Evolutionary conservation across 2,113 vertebrate species (phyloP), one percentile per base, ranked within the genome.

Genomic region (Malurus elegans): DNA sequence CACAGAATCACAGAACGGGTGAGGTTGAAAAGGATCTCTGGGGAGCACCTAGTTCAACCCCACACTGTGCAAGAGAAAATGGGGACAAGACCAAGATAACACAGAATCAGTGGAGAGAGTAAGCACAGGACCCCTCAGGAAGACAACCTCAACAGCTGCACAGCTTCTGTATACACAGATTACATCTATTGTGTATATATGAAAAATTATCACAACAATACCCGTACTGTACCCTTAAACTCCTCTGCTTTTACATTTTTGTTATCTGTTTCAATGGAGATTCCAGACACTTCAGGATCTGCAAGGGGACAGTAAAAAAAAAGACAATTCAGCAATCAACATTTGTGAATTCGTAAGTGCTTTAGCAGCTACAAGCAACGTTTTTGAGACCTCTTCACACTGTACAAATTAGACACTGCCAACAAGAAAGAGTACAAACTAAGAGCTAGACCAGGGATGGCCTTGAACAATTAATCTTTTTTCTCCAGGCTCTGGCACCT

Each of bases 161-260:
- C 21, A 80, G 29, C 18, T 79, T 86, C 54, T 88, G 34, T 31
- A 34, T 18, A 31, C 2, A n/a, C 8, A 38, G 38, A 12, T 93
- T 86, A 8, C 14, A 66, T 42, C 12, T 40, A 44, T 29, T 57
- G 12, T 38, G 9, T 18, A n/a, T 47, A 38, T 28, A 70, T 45
- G 66, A 78, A 89, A 86, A 62, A 87, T 40, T 86, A 93, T 29
- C 28, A 47, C 21, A 90, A 47, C 40, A 72, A 66, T 26, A 25
- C 4, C 32, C 65, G 95, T 90, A 97, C 95, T n/a, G 17, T 98
- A 98, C 98, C 98, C 80, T 98, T 97, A 95, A 98, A 98, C 45
- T 98, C 98, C 58, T 97, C 94, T 90, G 97, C 97, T 95, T 97
- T 97, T 51, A 98, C 97, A 1, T 97, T 84, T 66, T 95, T 88